A percentile compares a stretch with the other conserved stretches of the same genome.
These are phyloP conservation scores for Dendrolimus kikuchii DNA, from an alignment of 1,140 invertebrate species.

Conservation along the genomic window DNA sequence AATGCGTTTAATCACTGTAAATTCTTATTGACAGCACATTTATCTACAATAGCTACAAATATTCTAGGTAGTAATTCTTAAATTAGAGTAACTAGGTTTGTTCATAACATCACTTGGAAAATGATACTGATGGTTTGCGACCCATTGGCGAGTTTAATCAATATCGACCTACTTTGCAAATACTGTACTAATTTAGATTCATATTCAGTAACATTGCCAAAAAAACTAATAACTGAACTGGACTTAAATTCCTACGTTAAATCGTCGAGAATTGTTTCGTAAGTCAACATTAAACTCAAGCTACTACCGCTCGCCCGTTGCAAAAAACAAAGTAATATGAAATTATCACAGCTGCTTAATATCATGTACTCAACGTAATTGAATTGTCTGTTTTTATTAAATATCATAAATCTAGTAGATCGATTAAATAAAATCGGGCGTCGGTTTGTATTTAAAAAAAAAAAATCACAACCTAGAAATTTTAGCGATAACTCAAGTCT, in stretches of 20 bases:
- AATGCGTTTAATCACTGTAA: conserved; percentile 68
- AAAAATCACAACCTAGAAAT: conserved; percentile 53
- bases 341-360: conserved; percentile 9
- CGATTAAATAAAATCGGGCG: neutral
- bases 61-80: conserved; percentile 43
- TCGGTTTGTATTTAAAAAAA: neutral
- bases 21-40: conserved; percentile 41
- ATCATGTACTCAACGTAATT: conserved; percentile 13
- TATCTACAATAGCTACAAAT: conserved; percentile 41
- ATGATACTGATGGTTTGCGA: conserved; percentile 13
- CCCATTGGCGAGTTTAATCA: neutral
- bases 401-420: too few species aligned
- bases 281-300: too few species aligned
- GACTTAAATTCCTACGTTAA: too few species aligned
- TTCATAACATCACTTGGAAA: conserved; percentile 39
- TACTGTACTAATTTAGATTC: too few species aligned
- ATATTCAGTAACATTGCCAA: too few species aligned
- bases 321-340: neutral
- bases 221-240: too few species aligned
- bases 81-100: conserved; percentile 29
- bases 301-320: too few species aligned
- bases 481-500: conserved; percentile 41
- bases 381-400: too few species aligned
- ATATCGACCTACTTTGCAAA: too few species aligned
- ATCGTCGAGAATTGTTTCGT: too few species aligned